Conservation (phyloP, 2,797 vertebrate species). For the Cercopithecus mitis region DNA sequence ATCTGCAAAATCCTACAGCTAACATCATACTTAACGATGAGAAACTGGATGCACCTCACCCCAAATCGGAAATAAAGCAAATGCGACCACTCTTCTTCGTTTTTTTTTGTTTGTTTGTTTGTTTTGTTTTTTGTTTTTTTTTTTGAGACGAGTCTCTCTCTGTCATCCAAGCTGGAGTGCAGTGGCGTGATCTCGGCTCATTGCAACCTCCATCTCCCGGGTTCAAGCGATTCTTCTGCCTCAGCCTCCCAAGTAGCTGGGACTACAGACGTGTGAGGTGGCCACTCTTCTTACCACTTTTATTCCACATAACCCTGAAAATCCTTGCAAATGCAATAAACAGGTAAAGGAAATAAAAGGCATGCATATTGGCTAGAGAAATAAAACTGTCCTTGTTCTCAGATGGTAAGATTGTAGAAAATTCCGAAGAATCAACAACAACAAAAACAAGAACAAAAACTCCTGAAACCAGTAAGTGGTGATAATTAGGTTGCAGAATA, state of each 20-base stretch:
- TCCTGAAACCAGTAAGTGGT: neutral
- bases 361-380: neutral
- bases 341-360: neutral
- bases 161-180: no score
- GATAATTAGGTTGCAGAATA: neutral
- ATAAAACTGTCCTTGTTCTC: neutral
- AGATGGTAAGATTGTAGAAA: neutral
- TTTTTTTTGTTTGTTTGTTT: no score
- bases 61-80: neutral
- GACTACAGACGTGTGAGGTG: no score
- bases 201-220: no score
- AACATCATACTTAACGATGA: neutral
- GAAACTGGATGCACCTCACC: neutral
- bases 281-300: neutral
- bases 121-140: no score
- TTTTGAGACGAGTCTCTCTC: no score
- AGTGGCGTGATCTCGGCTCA: no score
- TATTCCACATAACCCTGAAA: neutral
- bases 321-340: neutral
- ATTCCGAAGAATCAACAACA: neutral
- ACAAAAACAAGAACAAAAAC: neutral
- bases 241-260: no score
- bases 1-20: neutral
- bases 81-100: neutral
- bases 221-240: no score